Conservation (phyloP, 2,113 vertebrate genomes). For the Neomonachus schauinslandi region DNA sequence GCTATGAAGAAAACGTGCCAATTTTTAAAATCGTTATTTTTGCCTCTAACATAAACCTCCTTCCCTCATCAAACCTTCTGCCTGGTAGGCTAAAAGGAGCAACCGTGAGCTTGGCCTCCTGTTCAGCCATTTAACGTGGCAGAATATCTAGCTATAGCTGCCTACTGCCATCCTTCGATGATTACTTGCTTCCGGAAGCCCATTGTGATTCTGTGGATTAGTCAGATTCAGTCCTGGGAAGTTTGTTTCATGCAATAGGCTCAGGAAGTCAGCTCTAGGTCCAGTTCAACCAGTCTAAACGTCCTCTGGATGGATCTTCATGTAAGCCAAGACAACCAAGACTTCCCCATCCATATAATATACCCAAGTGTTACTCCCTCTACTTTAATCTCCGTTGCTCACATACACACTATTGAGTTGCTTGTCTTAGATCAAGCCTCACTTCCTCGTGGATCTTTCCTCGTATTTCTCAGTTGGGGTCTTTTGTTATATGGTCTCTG, state of each 20-base stretch:
- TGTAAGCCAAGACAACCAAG: neutral
- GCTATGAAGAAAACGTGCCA: neutral
- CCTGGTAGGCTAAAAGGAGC: neutral
- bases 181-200: neutral
- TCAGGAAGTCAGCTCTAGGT: neutral
- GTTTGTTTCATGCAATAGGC: neutral
- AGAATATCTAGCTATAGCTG: neutral
- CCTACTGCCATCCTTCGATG: neutral
- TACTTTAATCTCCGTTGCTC: neutral
- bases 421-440: neutral
- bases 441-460: neutral
- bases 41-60: neutral
- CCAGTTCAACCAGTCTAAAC: neutral
- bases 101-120: neutral
- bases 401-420: neutral
- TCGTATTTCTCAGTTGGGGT: neutral
- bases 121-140: neutral
- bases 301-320: neutral
- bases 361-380: no score
- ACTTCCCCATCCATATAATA: neutral
- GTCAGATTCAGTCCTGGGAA: neutral
- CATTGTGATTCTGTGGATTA: neutral
- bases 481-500: neutral
- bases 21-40: neutral
- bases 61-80: neutral